Evolutionary conservation across 2,888 invertebrate genomes (phyloP), one percentile per base, ranked within the genome.

Genomic region (Ichneumoninae sp.): DNA sequence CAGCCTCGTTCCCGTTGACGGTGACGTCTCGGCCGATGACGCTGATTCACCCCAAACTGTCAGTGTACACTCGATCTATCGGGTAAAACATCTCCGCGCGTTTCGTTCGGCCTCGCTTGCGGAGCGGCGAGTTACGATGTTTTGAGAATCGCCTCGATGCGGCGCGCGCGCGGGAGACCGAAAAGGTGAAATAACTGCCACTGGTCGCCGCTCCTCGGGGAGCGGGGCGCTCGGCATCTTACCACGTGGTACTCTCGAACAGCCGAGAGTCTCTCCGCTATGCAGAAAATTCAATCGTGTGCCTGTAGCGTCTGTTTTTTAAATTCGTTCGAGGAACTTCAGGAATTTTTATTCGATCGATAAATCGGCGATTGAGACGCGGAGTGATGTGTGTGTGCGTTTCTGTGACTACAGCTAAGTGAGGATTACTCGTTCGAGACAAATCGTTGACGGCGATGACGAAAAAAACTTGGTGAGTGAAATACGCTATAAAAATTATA

Each of bases 391-490:
- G 22, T 54, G 1, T 7, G 54, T 22, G 40, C 8, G 10, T 40
- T 8, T 40, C 40, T 22, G 54, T 22, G 54, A 10, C 19, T 8
- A 54, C 10, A 54, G 6, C 13, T 19, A 52, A 1, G 52, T 2
- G 19, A 52, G 52, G 52, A 52, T 52, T 52, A 52, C 52, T 33
- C n/a, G 6, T 40, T 50, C 19, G 36, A 10, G 33, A 65, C 30
- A 44, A 16, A 47, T 33, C 19, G 6, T 19, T 50, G 16, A 47
- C 13, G 26, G 36, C 62, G 16, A 79, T 79, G 78, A 71, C 50
- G 8, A 50, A 16, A 22, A 71, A 78, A 52, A 30, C 10, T 40
- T 71, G 78, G 78, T 79, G 50, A 79, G 78, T 79, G 16, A 57
- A 40, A 44, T 6, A n/a, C 36, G 5, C 0, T 1, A 36, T 5